Evolutionary conservation across 2,888 invertebrate genomes (phyloP).

Genomic region (Mesorhabditis spiculigera): DNA sequence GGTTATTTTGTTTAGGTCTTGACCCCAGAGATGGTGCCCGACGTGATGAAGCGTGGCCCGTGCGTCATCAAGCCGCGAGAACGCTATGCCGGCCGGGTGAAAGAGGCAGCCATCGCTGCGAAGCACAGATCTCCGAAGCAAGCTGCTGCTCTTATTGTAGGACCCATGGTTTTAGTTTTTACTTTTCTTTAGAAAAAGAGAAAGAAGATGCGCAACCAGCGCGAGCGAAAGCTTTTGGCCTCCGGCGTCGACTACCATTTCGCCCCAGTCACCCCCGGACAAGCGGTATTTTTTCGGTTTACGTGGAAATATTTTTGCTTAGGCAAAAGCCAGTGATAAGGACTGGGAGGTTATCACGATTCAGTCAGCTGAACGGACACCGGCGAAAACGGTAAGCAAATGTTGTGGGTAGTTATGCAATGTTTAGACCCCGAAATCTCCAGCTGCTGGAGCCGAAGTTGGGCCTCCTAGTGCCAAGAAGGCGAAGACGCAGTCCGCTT

Average conservation of each 20-base stretch:
- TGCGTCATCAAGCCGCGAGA: conserved; percentile 25
- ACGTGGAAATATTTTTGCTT: neutral
- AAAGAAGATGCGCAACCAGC: conserved; percentile 11
- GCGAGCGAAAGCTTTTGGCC: conserved; percentile 21
- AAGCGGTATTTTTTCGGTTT: neutral
- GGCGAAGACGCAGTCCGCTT: too few relatives aligned
- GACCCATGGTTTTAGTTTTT: neutral
- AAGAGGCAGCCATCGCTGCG: conserved; percentile 23
- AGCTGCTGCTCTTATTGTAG: conserved; percentile 6
- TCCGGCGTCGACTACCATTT: conserved; percentile 39
- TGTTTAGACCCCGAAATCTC: neutral
- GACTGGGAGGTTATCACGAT: neutral
- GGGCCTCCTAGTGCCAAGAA: neutral
- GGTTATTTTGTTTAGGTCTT: conserved; percentile 24
- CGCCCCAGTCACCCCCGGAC: neutral
- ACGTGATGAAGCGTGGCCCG: conserved; percentile 32
- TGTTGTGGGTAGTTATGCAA: neutral
- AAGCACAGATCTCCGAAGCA: conserved; percentile 10
- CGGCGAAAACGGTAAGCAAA: neutral
- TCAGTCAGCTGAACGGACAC: neutral
- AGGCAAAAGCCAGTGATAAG: neutral
- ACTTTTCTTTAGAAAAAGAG: conserved; percentile 15
- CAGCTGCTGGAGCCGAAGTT: neutral
- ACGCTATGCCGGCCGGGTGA: conserved; percentile 23
- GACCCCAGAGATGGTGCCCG: conserved; percentile 27